Percentiles rank a stretch among this genome's conserved stretches.
phyloP scores from a whole-genome alignment of 2,888 invertebrate genomes.

The Synergus itoensis region DNA sequence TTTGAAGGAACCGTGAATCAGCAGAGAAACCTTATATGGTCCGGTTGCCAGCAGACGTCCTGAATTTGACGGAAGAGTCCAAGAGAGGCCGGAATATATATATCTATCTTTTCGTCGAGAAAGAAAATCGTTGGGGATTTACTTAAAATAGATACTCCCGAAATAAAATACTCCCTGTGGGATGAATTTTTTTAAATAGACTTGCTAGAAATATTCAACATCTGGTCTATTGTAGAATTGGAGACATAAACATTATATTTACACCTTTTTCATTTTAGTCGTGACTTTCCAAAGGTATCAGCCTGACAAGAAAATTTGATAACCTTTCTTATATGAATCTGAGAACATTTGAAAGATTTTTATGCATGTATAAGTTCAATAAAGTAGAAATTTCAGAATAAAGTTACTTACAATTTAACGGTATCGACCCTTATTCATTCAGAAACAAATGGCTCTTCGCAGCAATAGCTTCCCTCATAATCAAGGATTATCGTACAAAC shows the following conservation, averaged over 20 bases:
- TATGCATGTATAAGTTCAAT: too few species aligned
- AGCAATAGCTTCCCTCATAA: too few species aligned
- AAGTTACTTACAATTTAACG: too few species aligned
- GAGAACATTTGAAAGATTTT: too few species aligned
- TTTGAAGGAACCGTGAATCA: constrained; percentile 36
- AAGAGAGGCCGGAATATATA: constrained; percentile 6
- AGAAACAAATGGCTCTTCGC: too few species aligned
- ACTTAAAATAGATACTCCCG: constrained; percentile 19
- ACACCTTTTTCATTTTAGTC: too few species aligned
- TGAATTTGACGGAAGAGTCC: constrained; percentile 28
- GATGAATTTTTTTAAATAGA: constrained; percentile 3
- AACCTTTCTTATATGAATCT: too few species aligned
- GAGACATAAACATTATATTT: neutral
- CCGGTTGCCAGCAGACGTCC: constrained; percentile 25
- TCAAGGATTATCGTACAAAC: too few species aligned
- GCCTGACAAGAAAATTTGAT: too few species aligned
- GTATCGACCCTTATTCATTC: too few species aligned
- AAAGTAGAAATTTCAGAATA: too few species aligned
- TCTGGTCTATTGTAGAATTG: constrained; percentile 3
- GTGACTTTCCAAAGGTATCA: too few species aligned
- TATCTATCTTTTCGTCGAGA: constrained; percentile 1
- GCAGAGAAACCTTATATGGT: constrained; percentile 9
- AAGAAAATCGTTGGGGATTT: neutral
- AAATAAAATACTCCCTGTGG: constrained; percentile 15
- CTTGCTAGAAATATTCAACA: neutral